These are phyloP conservation scores for Hymenopus coronatus DNA, from an alignment of 2,888 invertebrate species.

Conservation along the genomic window DNA sequence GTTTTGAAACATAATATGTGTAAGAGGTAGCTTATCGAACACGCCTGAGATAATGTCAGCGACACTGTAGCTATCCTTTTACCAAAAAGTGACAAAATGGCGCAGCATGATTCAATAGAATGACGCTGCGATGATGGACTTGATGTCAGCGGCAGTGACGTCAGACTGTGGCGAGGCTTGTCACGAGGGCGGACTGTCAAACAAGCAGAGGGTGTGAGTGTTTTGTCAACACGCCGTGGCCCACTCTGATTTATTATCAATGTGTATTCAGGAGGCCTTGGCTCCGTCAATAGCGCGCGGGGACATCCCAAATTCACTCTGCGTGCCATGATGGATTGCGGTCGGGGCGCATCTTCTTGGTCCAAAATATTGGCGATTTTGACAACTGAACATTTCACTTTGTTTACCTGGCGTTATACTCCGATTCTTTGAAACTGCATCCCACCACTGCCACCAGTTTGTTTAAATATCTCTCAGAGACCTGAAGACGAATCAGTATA, in stretches of 20 bases:
- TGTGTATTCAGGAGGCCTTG: not conserved
- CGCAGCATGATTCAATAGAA: not conserved
- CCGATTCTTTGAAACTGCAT: too few species aligned
- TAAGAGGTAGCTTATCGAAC: not conserved
- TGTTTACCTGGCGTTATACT: too few species aligned
- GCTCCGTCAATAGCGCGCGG: not conserved
- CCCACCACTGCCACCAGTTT: too few species aligned
- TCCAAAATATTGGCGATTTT: not conserved
- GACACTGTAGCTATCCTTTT: not conserved
- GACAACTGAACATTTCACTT: not conserved
- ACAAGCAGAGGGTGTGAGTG: not conserved
- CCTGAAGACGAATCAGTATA: too few species aligned
- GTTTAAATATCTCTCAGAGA: too few species aligned
- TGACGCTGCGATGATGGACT: not conserved
- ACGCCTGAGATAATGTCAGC: not conserved
- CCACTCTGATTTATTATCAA: slow-evolving; percentile 10
- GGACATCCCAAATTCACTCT: not conserved
- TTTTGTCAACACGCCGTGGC: not conserved
- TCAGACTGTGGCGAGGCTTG: not conserved
- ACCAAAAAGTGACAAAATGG: not conserved
- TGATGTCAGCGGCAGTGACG: not conserved
- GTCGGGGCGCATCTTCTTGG: not conserved
- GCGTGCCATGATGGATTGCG: not conserved
- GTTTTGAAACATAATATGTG: too few species aligned
- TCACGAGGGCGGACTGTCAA: not conserved